phyloP scores from a whole-genome alignment of 2,888 invertebrate genomes.

The Chymomyza caudatula region DNA sequence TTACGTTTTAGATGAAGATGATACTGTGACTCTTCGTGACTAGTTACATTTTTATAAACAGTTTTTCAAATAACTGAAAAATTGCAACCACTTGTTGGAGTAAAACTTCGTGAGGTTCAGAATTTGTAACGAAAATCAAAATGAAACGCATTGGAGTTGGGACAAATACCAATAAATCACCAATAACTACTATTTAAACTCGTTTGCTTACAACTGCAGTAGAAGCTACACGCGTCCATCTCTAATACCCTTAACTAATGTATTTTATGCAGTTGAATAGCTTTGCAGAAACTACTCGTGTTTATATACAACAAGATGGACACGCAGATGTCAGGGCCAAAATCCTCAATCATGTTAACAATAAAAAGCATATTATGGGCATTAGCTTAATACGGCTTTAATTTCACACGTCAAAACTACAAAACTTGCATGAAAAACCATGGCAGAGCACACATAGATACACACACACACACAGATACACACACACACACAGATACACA shows the following conservation, averaged over 20 bases:
- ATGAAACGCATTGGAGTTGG: no score
- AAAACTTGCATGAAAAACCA: neutral
- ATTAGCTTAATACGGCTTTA: slow-evolving; percentile 3
- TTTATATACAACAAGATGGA: neutral
- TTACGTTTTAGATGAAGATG: no score
- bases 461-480: neutral
- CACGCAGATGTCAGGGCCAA: neutral
- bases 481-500: neutral
- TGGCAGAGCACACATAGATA: neutral
- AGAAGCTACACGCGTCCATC: neutral
- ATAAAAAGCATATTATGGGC: neutral
- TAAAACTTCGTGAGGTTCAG: no score
- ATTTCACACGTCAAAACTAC: slow-evolving; percentile 1
- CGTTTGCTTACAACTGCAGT: no score
- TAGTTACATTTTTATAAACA: no score
- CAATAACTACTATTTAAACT: no score
- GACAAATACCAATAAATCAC: no score
- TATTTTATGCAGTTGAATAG: neutral
- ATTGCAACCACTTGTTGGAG: no score
- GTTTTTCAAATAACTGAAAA: no score
- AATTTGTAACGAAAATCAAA: no score
- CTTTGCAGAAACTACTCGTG: neutral
- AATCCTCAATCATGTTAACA: neutral
- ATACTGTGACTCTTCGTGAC: no score
- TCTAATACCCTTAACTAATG: neutral